phyloP scores from a whole-genome alignment of 2,797 vertebrate genomes.

The Sternarchorhynchus goeldii region DNA sequence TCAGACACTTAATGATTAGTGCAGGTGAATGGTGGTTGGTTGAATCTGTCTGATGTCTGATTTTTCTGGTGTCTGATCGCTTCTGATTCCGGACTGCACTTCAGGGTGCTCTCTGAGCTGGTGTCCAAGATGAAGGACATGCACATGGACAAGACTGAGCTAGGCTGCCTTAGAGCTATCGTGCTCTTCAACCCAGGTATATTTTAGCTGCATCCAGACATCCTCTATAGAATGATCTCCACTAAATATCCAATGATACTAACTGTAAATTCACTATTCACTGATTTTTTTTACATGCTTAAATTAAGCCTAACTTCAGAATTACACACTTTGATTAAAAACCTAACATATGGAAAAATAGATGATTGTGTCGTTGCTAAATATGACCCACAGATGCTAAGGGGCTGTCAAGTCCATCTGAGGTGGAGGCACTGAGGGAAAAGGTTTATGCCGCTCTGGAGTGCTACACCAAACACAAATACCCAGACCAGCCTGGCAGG shows the following conservation, averaged over 20 bases:
- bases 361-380: not conserved
- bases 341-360: not conserved
- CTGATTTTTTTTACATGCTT: too few relatives aligned
- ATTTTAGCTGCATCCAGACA: not conserved
- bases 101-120: slow-evolving; percentile 92
- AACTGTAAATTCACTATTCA: too few relatives aligned
- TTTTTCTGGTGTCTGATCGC: not conserved
- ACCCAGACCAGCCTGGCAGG: slow-evolving; percentile 94
- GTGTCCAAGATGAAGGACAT: slow-evolving; percentile 99
- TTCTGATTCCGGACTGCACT: slow-evolving; percentile 35
- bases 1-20: not conserved
- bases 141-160: slow-evolving; percentile 97
- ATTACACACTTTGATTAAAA: too few relatives aligned
- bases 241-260: too few relatives aligned
- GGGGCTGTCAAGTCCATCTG: slow-evolving; percentile 88
- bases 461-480: slow-evolving; percentile 96
- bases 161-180: slow-evolving; percentile 93
- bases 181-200: slow-evolving; percentile 96
- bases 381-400: slow-evolving; percentile 84
- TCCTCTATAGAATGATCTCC: not conserved
- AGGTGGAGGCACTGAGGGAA: slow-evolving; percentile 90
- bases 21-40: not conserved
- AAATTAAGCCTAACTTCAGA: too few relatives aligned
- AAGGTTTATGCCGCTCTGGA: slow-evolving; percentile 95
- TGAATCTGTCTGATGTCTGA: not conserved